phyloP scores from a whole-genome alignment of 2,113 vertebrate species.

The Phycodurus eques region DNA sequence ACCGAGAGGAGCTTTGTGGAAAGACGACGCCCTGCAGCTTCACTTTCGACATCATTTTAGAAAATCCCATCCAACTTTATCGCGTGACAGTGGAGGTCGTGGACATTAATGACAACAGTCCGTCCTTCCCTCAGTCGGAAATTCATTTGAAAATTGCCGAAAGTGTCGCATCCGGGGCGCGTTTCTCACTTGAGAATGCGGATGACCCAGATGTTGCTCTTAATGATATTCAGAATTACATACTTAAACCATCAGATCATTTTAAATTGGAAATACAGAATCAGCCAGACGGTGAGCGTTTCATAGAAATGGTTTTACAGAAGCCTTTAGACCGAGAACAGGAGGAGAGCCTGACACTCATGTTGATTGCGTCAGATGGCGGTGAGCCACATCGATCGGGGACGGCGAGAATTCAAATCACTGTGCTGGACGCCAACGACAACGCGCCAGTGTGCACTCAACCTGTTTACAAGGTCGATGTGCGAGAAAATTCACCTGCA shows the following conservation, averaged over 20 bases:
- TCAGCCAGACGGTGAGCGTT: slow-evolving; percentile 34
- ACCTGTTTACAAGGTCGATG: slow-evolving; percentile 61
- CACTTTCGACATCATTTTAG: slow-evolving; percentile 75
- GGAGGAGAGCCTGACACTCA: slow-evolving; percentile 47
- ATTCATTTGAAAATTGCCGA: slow-evolving; percentile 55
- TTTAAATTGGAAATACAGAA: slow-evolving; percentile 62
- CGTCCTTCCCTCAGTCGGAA: slow-evolving; percentile 52
- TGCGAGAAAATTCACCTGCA: slow-evolving; percentile 51
- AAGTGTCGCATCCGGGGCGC: slow-evolving; percentile 26
- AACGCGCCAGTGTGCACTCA: slow-evolving; percentile 66
- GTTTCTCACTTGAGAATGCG: slow-evolving; percentile 53
- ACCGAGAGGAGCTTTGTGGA: slow-evolving; percentile 78
- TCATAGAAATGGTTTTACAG: slow-evolving; percentile 65
- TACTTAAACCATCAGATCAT: slow-evolving; percentile 42
- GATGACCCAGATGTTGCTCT: slow-evolving; percentile 62
- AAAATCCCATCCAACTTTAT: slow-evolving; percentile 70
- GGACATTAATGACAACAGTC: slow-evolving; percentile 71
- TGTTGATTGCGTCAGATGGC: slow-evolving; percentile 66
- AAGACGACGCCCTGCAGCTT: slow-evolving; percentile 74
- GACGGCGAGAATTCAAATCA: slow-evolving; percentile 57
- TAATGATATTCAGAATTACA: slow-evolving; percentile 65
- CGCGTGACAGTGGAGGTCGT: slow-evolving; percentile 64
- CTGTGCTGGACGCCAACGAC: slow-evolving; percentile 69
- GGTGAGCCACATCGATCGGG: slow-evolving; percentile 68
- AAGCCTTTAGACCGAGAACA: slow-evolving; percentile 66